A percentile compares a stretch with the other conserved stretches of the same genome.
These are phyloP conservation scores for Gila orcuttii DNA, from an alignment of 2,113 vertebrate species.

Conservation along the genomic window DNA sequence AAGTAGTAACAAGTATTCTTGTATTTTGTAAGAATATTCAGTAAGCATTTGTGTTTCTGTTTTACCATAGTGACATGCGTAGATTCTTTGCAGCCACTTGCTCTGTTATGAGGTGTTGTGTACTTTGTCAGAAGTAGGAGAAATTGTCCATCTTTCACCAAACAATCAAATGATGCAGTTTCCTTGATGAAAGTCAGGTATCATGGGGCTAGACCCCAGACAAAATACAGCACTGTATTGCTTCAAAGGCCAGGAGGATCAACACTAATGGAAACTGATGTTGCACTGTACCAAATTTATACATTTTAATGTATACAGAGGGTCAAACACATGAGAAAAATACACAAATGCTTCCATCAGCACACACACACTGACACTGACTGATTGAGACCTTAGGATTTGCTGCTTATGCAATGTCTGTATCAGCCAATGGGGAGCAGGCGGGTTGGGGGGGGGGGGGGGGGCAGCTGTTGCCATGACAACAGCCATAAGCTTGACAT, in stretches of 20 bases:
- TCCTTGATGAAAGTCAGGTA: not conserved
- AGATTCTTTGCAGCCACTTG: not conserved
- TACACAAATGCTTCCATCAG: not conserved
- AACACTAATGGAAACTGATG: not conserved
- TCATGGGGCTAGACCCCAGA: constrained; percentile 8
- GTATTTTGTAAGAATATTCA: not conserved
- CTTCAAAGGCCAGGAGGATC: not conserved
- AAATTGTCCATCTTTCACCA: not conserved
- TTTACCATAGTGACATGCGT: not conserved
- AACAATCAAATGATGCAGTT: not conserved
- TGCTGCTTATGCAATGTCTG: constrained; percentile 42
- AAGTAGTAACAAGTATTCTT: not conserved
- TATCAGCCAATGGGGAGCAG: constrained; percentile 46
- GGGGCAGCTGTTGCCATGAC: constrained; percentile 53
- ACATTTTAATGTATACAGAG: not conserved
- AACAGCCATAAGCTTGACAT: constrained; percentile 53
- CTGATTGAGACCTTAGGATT: constrained; percentile 31
- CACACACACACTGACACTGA: constrained; percentile 27
- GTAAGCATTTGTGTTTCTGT: not conserved
- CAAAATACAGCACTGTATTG: not conserved
- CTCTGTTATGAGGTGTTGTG: not conserved
- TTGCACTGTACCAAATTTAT: not conserved
- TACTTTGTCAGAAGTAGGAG: constrained; percentile 2
- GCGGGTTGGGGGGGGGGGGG: constrained; percentile 18
- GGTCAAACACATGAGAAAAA: not conserved